Evolutionary conservation across 1,140 invertebrate genomes (phyloP), one percentile per base, ranked within the genome.

Genomic region (Schlechtendalia chinensis): DNA sequence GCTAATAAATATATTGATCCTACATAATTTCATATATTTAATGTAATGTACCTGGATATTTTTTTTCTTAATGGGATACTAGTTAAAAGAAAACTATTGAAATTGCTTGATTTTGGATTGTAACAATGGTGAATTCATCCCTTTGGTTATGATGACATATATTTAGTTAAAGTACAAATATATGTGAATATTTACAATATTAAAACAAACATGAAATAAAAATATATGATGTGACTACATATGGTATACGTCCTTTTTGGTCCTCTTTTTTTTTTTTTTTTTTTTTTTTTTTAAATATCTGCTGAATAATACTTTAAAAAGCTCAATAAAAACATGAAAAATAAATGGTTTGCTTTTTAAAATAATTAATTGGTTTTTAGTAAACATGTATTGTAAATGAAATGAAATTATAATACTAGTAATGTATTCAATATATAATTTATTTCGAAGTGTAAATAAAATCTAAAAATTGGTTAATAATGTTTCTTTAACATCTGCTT

Each of bases 211-310:
- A 63, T 79, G 58, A 79, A 79, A 79, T 79, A 79, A 79, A 79
- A 61, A 79, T 79, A 79, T 79, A 79, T 79, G 58, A 79, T 79
- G 75, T 79, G 75, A 79, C 75, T 79, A 79, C 47, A 45, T 79
- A 79, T 79, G 75, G 75, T 79, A 63, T 79, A 79, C 58, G 56
- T 79, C 54, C 75, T 79, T 79, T 79, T 79, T 47, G 75, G 56
- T 63, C 75, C 58, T 63, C 32, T 63, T 22, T 58, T n/a, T 71
- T 29, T 54, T 72, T 29, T 19, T 72, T 71, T 27, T 59, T 45
- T n/a, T n/a, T 63, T 22, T 58, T n/a, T 71, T 29, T 54, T 72
- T 29, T 19, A 54, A 69, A 24, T 39, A 72, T 72, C 24, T 54
- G 69, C 16, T 11, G 29, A 53, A 32, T 72, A 53, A n/a, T 53